Conservation (phyloP, 2,113 vertebrate genomes). For the Thamnophis sirtalis region DNA sequence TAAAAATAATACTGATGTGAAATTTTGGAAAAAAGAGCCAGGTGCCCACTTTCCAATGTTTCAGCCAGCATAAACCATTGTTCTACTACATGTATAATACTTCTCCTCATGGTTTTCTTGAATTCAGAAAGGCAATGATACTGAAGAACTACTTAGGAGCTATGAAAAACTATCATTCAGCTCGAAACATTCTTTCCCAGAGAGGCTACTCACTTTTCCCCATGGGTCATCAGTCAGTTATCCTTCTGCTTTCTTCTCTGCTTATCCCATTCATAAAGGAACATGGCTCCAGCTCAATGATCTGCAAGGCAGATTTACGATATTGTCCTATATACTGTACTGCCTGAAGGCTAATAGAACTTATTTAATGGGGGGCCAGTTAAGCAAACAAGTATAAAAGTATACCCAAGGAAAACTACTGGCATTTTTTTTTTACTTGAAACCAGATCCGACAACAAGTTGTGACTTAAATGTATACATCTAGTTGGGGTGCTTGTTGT, state of each 20-base stretch:
- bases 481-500: background rate
- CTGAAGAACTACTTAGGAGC: background rate
- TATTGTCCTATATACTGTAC: background rate
- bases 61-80: too few relatives aligned
- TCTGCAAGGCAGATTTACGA: background rate
- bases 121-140: background rate
- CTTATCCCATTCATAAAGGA: background rate
- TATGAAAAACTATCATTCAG: background rate
- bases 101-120: background rate
- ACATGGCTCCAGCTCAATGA: too few relatives aligned
- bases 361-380: background rate
- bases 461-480: background rate
- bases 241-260: background rate
- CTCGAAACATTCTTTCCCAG: background rate
- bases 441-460: background rate
- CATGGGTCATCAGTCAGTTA: background rate
- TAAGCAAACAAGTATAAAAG: background rate
- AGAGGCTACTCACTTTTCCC: background rate
- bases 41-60: background rate
- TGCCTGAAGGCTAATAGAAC: background rate
- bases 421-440: accelerated
- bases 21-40: too few relatives aligned
- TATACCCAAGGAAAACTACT: background rate
- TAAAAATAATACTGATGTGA: background rate
- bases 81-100: background rate